These are phyloP conservation scores for Drepanosiphum platanoidis DNA, from an alignment of 2,888 invertebrate species.

Conservation along the genomic window DNA sequence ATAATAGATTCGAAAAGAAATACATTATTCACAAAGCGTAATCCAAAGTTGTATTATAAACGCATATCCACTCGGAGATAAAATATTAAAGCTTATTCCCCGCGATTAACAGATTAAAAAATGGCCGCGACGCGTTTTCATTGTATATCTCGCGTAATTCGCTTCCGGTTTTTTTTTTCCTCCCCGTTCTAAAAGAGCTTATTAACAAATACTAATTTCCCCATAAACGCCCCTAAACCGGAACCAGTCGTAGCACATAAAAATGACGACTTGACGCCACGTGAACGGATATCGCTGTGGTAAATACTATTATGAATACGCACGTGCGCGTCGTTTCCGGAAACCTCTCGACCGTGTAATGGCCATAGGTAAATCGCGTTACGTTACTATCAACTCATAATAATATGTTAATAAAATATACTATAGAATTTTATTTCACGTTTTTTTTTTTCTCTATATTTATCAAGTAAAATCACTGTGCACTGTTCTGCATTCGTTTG, in stretches of 20 bases:
- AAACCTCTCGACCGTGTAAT: constrained; percentile 35
- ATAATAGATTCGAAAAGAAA: background rate
- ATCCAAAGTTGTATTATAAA: background rate
- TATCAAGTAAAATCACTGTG: too few species aligned
- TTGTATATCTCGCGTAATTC: background rate
- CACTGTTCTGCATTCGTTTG: too few species aligned
- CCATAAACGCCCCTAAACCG: background rate
- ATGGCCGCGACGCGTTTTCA: background rate
- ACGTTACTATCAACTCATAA: background rate
- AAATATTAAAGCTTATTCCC: constrained; percentile 1
- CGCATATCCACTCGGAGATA: background rate
- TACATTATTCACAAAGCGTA: background rate
- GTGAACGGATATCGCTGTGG: constrained; percentile 57
- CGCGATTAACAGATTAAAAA: constrained; percentile 10
- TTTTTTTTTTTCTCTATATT: too few species aligned
- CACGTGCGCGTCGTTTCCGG: constrained; percentile 30
- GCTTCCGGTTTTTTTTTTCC: constrained; percentile 27
- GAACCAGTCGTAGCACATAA: background rate
- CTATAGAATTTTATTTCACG: too few species aligned
- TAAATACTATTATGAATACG: background rate
- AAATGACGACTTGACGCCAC: constrained; percentile 40
- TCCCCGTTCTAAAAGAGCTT: constrained; percentile 31
- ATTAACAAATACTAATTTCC: constrained; percentile 7
- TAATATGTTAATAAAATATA: too few species aligned
- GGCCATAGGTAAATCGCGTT: constrained; percentile 4